Evolutionary conservation across 1,140 invertebrate species (phyloP).

Genomic region (Tyrophagus putrescentiae): DNA sequence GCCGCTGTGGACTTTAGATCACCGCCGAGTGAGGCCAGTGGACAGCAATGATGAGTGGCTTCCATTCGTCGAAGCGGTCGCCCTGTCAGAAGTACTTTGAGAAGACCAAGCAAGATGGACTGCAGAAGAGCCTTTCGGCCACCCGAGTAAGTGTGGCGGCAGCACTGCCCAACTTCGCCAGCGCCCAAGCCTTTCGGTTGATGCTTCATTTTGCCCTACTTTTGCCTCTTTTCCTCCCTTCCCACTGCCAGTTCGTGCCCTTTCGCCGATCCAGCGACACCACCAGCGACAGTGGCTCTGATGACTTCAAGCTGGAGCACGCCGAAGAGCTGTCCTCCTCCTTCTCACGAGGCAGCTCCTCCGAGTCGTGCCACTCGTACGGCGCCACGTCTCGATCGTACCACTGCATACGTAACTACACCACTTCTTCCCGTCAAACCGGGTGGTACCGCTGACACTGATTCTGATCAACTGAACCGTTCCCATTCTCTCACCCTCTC

Average conservation of each 20-base stretch:
- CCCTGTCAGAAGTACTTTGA: constrained; percentile 14
- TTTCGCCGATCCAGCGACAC: constrained; percentile 9
- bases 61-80: background rate
- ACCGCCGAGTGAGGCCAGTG: too few relatives aligned
- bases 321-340: constrained; percentile 12
- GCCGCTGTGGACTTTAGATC: too few relatives aligned
- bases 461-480: background rate
- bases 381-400: background rate
- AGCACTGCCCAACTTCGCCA: background rate
- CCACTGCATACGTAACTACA: constrained; percentile 7
- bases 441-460: background rate
- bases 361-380: background rate
- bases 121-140: constrained; percentile 4
- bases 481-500: background rate
- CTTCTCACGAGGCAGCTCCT: constrained; percentile 8
- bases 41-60: too few relatives aligned
- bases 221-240: background rate
- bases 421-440: background rate
- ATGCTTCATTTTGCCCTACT: background rate
- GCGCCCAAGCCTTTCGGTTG: too few relatives aligned
- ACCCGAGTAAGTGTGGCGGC: background rate
- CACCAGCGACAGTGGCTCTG: constrained; percentile 9
- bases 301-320: constrained; percentile 8
- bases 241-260: constrained; percentile 3
- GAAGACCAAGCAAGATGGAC: constrained; percentile 1